Percentiles rank a stretch among this genome's conserved stretches.
Evolutionary conservation across 2,797 vertebrate species (phyloP).

Genomic region (Dallia pectoralis): DNA sequence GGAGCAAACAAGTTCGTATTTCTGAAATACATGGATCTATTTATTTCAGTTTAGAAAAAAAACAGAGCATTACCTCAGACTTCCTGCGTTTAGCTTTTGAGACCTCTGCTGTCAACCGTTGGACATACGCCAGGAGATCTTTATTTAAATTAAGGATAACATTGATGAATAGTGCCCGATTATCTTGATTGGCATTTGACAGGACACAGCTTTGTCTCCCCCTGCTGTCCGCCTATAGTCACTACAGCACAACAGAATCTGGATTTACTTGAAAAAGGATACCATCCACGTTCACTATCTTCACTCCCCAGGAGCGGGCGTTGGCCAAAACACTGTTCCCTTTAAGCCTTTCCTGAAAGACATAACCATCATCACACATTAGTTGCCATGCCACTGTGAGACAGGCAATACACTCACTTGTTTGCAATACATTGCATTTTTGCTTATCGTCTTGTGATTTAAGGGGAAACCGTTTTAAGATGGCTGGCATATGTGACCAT

Average conservation of each 20-base stretch:
- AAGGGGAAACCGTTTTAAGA: no score
- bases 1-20: background rate
- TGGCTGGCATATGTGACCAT: background rate
- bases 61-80: slow-evolving; percentile 58
- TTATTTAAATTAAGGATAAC: slow-evolving; percentile 57
- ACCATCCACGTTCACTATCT: slow-evolving; percentile 83
- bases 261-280: slow-evolving; percentile 70
- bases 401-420: no score
- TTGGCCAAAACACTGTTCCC: slow-evolving; percentile 74
- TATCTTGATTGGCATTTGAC: background rate
- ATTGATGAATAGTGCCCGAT: background rate
- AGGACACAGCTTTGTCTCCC: slow-evolving; percentile 43
- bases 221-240: slow-evolving; percentile 52
- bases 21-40: background rate
- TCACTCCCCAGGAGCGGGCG: slow-evolving; percentile 83
- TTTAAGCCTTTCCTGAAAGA: slow-evolving; percentile 71
- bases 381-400: no score
- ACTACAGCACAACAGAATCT: slow-evolving; percentile 30
- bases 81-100: slow-evolving; percentile 46
- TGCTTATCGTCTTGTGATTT: no score
- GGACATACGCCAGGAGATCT: slow-evolving; percentile 73
- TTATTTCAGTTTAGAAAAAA: background rate
- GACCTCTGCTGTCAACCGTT: slow-evolving; percentile 57
- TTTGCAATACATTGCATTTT: background rate
- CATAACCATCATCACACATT: background rate